Base-by-base conservation (phyloP, 2,113 vertebrate species). In the Sinocyclocheilus anshuiensis region DNA sequence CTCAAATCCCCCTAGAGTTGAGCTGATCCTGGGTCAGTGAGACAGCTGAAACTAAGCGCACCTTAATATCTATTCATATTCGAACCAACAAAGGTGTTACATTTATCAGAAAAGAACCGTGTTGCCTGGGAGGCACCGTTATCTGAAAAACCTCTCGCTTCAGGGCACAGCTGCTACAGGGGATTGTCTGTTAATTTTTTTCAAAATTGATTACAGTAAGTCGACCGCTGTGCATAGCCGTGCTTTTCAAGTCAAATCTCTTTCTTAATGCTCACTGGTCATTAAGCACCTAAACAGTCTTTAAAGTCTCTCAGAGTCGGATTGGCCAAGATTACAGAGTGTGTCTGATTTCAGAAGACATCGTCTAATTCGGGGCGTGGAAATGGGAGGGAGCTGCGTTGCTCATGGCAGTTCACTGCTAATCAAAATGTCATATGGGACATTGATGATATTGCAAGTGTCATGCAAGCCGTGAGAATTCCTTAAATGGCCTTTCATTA, bases 401-500 rank as follows among this genome's bases (percentile, higher is more conserved):
- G 63, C 81, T 65, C 42, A 76, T 48, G 72, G 79, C 74, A 57
- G 48, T 77, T 67, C 45, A 67, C 84, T 79, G 72, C 59, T 77
- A 61, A 75, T 86, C 65, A 80, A 71, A 87, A 76, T 83, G 83
- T 81, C 83, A 78, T 42, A 71, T 4, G 4, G 33, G 59, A 45
- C 82, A 69, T 63, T 83, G 88, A 84, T 33, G 26, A 84, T 76
- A 81, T 79, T 86, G 42, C 7, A 12, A 67, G 81, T 36, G 84
- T 50, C 74, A 84, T 55, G 11, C 65, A 69, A 53, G 72, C 45
- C 69, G 82, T 6, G 24, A 36, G 36, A 18, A 13, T 77, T 57
- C 39, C 81, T 84, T 82, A 78, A 77, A 61, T n/a, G 22, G 29
- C 20, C 2, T 45, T 81, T 89, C 81, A 48, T 86, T 85, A 85